Conservation (phyloP, 2,888 invertebrate genomes). For the Philereme transversata region DNA sequence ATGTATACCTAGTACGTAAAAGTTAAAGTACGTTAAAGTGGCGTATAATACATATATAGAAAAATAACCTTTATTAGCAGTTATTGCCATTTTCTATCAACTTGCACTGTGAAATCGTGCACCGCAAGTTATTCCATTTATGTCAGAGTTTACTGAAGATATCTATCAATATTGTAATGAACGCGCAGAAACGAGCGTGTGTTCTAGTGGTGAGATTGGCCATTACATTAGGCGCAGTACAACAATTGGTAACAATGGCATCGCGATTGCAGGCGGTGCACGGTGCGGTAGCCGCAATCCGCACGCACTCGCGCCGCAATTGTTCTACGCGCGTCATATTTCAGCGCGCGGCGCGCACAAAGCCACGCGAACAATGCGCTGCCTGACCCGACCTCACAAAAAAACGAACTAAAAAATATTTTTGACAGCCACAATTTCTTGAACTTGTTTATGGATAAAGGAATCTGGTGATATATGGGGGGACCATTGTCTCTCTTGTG, state of each 20-base stretch:
- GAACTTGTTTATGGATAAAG: slow-evolving; percentile 49
- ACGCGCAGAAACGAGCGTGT: neutral
- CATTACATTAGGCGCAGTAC: slow-evolving; percentile 14
- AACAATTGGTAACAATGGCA: neutral
- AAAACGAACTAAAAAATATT: slow-evolving; percentile 44
- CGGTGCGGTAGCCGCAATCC: slow-evolving; percentile 20
- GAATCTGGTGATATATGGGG: slow-evolving; percentile 58
- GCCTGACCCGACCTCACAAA: slow-evolving; percentile 51
- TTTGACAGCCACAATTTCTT: slow-evolving; percentile 59
- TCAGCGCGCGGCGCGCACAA: slow-evolving; percentile 40
- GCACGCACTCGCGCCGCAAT: slow-evolving; percentile 23
- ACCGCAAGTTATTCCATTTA: neutral
- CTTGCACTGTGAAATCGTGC: neutral
- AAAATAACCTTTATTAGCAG: no score
- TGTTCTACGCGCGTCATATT: slow-evolving; percentile 33
- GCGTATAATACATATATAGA: no score
- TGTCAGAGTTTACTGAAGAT: slow-evolving; percentile 5
- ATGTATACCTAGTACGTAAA: no score
- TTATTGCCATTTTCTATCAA: no score
- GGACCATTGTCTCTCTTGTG: slow-evolving; percentile 37
- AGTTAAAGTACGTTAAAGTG: no score
- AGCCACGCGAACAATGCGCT: slow-evolving; percentile 45
- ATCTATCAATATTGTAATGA: slow-evolving; percentile 2
- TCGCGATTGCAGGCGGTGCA: neutral
- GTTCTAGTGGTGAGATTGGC: slow-evolving; percentile 8